Evolutionary conservation across 2,797 vertebrate species (phyloP).

Genomic region (Sebastiscus tertius): DNA sequence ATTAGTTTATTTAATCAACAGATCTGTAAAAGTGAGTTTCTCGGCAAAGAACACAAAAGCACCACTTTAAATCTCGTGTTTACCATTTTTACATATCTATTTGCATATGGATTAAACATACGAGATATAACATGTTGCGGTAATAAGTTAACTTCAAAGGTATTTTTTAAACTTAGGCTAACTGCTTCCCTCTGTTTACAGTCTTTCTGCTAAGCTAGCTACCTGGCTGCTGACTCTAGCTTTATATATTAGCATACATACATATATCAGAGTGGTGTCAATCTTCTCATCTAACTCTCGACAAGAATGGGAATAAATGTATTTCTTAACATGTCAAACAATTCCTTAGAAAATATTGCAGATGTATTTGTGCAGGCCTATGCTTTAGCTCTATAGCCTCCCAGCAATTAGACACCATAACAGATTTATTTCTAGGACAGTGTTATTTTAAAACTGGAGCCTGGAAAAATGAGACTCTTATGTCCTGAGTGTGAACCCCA

Average conservation of each 20-base stretch:
- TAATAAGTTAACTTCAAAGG: neutral
- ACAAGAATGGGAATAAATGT: neutral
- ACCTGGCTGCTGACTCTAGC: neutral
- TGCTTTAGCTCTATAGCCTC: neutral
- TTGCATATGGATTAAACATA: neutral
- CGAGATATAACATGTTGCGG: neutral
- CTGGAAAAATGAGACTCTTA: neutral
- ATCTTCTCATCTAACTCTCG: neutral
- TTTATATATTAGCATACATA: neutral
- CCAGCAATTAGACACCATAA: neutral
- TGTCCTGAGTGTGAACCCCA: neutral
- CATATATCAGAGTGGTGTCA: neutral
- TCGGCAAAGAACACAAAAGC: too few species aligned
- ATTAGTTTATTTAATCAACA: too few species aligned
- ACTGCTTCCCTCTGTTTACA: neutral
- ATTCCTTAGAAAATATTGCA: neutral
- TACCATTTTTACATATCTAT: neutral
- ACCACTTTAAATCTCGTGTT: too few species aligned
- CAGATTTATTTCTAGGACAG: neutral
- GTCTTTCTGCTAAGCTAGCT: neutral
- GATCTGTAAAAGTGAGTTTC: too few species aligned
- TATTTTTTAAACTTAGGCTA: neutral
- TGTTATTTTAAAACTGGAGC: neutral
- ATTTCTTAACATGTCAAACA: neutral
- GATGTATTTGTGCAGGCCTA: neutral